phyloP scores from a whole-genome alignment of 1,140 invertebrate species.

The Diprion similis region DNA sequence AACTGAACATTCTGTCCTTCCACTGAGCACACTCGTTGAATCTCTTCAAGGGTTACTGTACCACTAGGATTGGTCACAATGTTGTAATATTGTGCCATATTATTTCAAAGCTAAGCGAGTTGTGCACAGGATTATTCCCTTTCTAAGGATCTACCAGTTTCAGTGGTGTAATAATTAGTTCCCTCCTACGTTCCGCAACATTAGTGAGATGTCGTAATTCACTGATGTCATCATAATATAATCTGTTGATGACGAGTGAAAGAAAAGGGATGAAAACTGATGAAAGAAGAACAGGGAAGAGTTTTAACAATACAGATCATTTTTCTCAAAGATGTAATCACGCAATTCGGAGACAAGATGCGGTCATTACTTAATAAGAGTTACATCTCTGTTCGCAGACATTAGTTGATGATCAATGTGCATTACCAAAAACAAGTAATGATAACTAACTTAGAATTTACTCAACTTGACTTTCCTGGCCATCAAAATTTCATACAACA shows the following conservation, averaged over 20 bases:
- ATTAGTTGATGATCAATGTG: no score
- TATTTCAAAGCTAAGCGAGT: slow-evolving; percentile 37
- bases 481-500: no score
- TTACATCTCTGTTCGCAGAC: no score
- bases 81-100: slow-evolving; percentile 60
- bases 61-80: slow-evolving; percentile 51
- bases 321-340: no score
- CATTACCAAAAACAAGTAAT: no score
- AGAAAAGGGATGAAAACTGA: neutral
- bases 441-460: no score
- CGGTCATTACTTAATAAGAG: no score
- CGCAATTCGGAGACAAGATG: no score
- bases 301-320: no score
- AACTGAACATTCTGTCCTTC: slow-evolving; percentile 55
- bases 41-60: slow-evolving; percentile 51
- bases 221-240: neutral
- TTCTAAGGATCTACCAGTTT: neutral
- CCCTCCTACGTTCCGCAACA: neutral
- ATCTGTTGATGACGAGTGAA: neutral
- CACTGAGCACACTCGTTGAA: slow-evolving; percentile 46
- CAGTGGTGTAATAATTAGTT: neutral
- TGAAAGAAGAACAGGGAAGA: no score
- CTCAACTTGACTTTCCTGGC: no score
- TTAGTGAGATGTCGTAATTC: neutral
- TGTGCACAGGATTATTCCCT: neutral